phyloP scores from a whole-genome alignment of 53 echinoderm and acorn worm species.

The Zoroaster sp. region DNA sequence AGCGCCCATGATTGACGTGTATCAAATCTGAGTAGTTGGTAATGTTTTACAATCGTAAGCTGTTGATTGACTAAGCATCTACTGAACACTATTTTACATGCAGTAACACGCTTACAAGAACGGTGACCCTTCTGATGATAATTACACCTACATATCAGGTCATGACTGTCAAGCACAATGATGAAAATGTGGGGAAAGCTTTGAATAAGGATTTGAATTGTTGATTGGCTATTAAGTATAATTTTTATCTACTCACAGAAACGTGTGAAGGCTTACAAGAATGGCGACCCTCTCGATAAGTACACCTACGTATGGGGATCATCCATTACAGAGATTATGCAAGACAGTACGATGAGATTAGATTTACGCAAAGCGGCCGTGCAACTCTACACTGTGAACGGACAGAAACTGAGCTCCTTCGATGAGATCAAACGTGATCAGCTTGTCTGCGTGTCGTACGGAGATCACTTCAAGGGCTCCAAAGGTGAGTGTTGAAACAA shows the following conservation, averaged over 20 bases:
- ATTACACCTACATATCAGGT: no score
- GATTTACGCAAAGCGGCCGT: slow-evolving; percentile 63
- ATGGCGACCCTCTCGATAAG: slow-evolving; percentile 70
- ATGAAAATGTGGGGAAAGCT: no score
- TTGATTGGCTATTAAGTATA: no score
- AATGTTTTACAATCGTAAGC: no score
- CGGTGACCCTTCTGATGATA: no score
- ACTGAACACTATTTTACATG: no score
- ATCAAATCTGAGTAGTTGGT: no score
- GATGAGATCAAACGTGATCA: slow-evolving; percentile 75
- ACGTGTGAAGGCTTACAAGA: slow-evolving; percentile 81
- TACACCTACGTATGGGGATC: slow-evolving; percentile 70
- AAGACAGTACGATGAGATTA: slow-evolving; percentile 63
- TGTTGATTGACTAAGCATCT: no score
- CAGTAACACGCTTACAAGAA: no score
- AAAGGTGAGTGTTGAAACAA: slow-evolving; percentile 47
- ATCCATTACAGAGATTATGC: slow-evolving; percentile 67
- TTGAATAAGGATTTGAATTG: no score
- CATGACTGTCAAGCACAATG: no score
- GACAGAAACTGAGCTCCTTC: slow-evolving; percentile 58
- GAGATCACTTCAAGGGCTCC: slow-evolving; percentile 67
- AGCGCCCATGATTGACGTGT: no score
- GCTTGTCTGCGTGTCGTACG: slow-evolving; percentile 70
- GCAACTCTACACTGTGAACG: slow-evolving; percentile 65
- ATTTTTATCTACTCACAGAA: slow-evolving; percentile 55